These are phyloP conservation scores for Sarcophaga variegata DNA, from an alignment of 2,888 invertebrate species.

Conservation along the genomic window DNA sequence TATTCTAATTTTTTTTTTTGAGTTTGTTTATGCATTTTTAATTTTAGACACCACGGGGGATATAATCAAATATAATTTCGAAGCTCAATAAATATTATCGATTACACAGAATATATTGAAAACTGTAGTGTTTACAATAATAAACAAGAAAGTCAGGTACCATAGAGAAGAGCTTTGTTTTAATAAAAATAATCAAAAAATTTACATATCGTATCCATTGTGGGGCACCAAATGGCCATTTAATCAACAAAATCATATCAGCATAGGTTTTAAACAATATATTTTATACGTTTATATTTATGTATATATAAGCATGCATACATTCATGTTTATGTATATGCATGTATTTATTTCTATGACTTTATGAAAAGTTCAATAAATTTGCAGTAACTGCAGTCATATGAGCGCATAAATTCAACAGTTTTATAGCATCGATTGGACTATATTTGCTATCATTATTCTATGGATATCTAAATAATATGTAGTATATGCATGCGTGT, in stretches of 20 bases:
- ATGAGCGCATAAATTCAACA: not conserved
- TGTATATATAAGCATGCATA: not conserved
- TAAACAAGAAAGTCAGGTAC: not conserved
- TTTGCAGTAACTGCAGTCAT: not conserved
- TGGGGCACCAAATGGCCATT: not conserved
- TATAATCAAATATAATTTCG: conserved; percentile 17
- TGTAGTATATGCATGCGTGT: conserved; percentile 5
- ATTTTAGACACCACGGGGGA: not conserved
- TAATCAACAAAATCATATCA: not conserved
- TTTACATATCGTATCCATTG: conserved; percentile 13
- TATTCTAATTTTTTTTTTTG: not conserved
- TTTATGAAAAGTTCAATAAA: not conserved
- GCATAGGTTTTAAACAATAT: not conserved
- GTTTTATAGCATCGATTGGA: not conserved
- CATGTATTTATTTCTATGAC: not conserved
- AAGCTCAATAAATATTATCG: conserved; percentile 20
- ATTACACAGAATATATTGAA: conserved; percentile 26
- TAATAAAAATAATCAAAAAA: conserved; percentile 5
- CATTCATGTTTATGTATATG: not conserved
- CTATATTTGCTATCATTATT: too few relatives aligned
- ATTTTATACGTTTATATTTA: not conserved
- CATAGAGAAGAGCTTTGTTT: not conserved
- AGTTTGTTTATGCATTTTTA: too few relatives aligned
- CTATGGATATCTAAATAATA: not conserved
- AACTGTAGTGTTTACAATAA: not conserved